Base-by-base conservation (phyloP, 2,888 invertebrate species). In the Acleris laterana region DNA sequence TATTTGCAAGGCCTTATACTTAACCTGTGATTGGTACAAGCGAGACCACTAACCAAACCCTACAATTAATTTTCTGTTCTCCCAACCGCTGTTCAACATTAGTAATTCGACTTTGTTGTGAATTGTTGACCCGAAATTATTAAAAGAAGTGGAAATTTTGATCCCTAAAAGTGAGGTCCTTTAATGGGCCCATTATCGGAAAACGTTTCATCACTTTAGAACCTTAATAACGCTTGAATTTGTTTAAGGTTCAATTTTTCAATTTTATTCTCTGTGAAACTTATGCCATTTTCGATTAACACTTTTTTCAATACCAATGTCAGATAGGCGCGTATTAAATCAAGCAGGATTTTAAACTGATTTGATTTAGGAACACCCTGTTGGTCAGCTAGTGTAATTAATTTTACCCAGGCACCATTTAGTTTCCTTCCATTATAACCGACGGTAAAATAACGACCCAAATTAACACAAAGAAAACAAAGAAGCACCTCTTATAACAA, bases 111-210 rank as follows among this genome's bases (percentile, higher is more conserved):
- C 49, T 57, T 66, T 66, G 67, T 57, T 68, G 65, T 61, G 58
- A 67, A 57, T 59, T 55, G 44, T 62, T 55, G 53, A 53, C 42
- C 19, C 5, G 32, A 51, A 62, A 55, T 62, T 70, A 72, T 70
- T 69, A 62, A 68, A 70, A 69, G 53, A 70, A 70, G 70, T n/a
- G 57, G 44, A 63, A 19, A 63, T 58, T 69, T 63, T 68, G 61
- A 68, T 57, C 53, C 55, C 25, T 61, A 52, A 72, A 71, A 73
- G 74, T 74, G 50, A 68, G 66, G 62, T 63, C 67, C 69, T 73
- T 71, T 79, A 77, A 76, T 74, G 74, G 74, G 59, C 53, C 77
- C 77, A 82, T 82, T 82, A 82, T 81, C 74, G 81, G 78, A 77
- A 81, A 82, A 79, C 78, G 80, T 79, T 80, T 78, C 76, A 73